Evolutionary conservation across 2,113 vertebrate genomes (phyloP), one percentile per base, ranked within the genome.

Genomic region (Eubucco bourcierii): DNA sequence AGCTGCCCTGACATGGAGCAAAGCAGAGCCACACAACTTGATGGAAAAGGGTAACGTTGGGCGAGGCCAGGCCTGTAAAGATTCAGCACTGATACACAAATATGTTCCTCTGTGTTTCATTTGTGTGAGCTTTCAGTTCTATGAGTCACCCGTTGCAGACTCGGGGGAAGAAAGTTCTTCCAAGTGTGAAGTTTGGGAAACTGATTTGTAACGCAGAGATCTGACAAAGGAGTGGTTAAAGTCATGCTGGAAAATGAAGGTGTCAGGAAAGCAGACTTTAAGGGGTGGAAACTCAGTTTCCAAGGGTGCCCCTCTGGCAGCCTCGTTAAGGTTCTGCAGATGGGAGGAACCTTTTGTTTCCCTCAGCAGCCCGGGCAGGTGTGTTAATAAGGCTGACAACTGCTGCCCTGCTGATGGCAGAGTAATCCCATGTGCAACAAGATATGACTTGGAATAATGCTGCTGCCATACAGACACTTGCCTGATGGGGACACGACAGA

Each of bases 391-490:
- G 65, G 53, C 77, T 78, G 89, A 75, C 77, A 90, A 83, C 80
- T 94, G 84, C 60, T 92, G 71, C 27, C 28, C 86, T 91, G 85
- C 85, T 91, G n/a, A 15, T 47, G 73, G 85, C 85, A 90, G 50
- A 79, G 44, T 64, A 91, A 87, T 91, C 72, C 50, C 86, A 61
- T 7, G 33, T 44, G 29, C 63, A 74, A 66, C 85, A 87, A 94
- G 78, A 59, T 76, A 31, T 55, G 27, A 80, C 84, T 87, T 44
- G 65, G 77, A 81, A 90, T 70, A 65, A 75, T 41, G 72, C 10
- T 84, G 79, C 79, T 76, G 90, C 86, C 86, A 55, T 70, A 44
- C 59, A 65, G 83, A 33, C 55, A 7, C 71, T 68, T 93, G 63
- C 87, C 90, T 71, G 52, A 5, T 47, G 64, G 81, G 81, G 84